Percentiles rank a stretch among this genome's conserved stretches.
phyloP scores from a whole-genome alignment of 1,140 invertebrate species.

The Mylabris phalerata region DNA sequence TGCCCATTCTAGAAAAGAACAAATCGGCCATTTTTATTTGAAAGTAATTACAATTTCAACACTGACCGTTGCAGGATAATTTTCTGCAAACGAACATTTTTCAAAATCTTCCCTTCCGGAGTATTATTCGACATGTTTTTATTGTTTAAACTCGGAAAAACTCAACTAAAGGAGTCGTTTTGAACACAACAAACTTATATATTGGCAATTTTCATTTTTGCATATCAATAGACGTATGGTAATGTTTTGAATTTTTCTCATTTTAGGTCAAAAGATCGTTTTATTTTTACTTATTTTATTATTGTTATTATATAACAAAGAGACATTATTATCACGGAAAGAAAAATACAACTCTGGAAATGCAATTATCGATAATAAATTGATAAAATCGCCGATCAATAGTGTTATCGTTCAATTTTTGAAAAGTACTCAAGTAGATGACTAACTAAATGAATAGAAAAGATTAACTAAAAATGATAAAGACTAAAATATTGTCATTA shows the following conservation, averaged over 20 bases:
- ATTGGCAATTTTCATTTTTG: background rate
- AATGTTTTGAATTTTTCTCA: slow-evolving; percentile 1
- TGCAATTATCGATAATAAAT: background rate
- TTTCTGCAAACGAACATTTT: slow-evolving; percentile 18
- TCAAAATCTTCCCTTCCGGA: slow-evolving; percentile 7
- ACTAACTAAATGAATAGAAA: no score
- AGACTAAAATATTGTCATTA: no score
- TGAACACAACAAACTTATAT: background rate
- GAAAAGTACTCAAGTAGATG: no score
- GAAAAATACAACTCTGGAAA: no score
- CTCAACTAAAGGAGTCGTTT: background rate
- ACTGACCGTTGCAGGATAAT: slow-evolving; percentile 22
- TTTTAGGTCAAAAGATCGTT: background rate
- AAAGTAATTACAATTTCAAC: background rate
- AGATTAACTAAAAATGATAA: no score
- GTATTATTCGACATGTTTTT: no score
- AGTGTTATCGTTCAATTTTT: no score
- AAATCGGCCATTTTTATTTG: background rate
- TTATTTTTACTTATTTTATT: background rate
- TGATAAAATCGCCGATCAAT: no score
- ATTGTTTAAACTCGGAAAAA: background rate
- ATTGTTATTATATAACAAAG: background rate
- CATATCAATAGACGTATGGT: slow-evolving; percentile 12
- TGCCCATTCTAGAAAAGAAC: slow-evolving; percentile 59
- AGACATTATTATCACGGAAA: background rate